phyloP scores from a whole-genome alignment of 2,888 invertebrate species.

The Melanargia galathea region DNA sequence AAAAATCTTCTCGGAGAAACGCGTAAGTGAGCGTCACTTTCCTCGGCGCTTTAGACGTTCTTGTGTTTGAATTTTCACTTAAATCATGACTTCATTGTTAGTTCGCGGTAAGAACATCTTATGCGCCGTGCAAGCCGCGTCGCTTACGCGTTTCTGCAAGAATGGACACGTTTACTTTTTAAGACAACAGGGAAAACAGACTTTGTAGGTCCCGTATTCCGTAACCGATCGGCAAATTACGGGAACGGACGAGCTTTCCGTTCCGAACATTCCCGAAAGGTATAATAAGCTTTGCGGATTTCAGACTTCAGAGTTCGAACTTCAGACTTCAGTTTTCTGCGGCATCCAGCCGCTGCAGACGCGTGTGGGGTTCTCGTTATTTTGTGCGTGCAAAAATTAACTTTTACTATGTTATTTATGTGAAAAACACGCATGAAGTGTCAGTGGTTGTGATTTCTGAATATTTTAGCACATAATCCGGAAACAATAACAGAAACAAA shows the following conservation, averaged over 20 bases:
- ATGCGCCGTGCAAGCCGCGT: no score
- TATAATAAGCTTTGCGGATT: constrained; percentile 31
- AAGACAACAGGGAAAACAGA: no score
- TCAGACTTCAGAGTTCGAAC: neutral
- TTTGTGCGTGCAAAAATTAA: constrained; percentile 8
- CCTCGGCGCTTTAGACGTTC: no score
- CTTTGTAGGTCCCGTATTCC: neutral
- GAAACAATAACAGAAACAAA: neutral
- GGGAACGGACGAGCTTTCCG: constrained; percentile 10
- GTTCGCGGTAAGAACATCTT: no score
- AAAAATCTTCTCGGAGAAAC: no score
- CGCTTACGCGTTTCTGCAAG: no score
- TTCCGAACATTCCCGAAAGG: constrained; percentile 30
- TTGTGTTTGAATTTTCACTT: no score
- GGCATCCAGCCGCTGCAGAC: constrained; percentile 28
- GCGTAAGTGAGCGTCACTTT: no score
- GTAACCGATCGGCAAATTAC: neutral
- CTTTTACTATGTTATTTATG: constrained; percentile 14
- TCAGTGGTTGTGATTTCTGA: constrained; percentile 1
- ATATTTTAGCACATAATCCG: neutral
- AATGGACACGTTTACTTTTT: no score
- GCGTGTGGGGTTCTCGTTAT: neutral
- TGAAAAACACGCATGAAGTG: neutral
- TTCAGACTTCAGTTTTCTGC: constrained; percentile 33
- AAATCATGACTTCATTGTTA: no score